Conservation (phyloP, 2,888 invertebrate species). For the Eupithecia subfuscata region DNA sequence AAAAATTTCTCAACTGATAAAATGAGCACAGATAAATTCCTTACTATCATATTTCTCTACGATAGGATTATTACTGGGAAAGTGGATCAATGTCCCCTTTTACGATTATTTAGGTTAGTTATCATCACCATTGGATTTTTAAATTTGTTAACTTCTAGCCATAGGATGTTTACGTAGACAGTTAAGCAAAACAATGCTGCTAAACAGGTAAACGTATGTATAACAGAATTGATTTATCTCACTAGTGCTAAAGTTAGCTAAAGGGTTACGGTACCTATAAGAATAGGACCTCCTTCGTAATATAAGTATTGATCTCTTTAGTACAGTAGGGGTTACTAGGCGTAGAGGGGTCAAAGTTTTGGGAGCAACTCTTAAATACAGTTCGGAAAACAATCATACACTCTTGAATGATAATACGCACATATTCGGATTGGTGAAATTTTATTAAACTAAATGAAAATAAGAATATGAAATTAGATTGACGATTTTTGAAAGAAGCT, state of each 20-base stretch:
- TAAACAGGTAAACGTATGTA: neutral
- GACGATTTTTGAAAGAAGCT: neutral
- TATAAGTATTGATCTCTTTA: neutral
- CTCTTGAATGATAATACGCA: neutral
- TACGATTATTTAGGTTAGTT: slow-evolving; percentile 20
- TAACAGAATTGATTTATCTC: neutral
- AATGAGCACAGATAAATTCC: slow-evolving; percentile 38
- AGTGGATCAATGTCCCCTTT: slow-evolving; percentile 30
- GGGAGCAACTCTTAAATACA: neutral
- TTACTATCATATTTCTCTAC: slow-evolving; percentile 47
- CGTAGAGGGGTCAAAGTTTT: neutral
- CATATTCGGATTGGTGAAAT: neutral
- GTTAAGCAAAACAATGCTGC: neutral
- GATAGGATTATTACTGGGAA: slow-evolving; percentile 38
- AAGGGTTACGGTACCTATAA: too few relatives aligned
- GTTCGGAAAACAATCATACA: neutral
- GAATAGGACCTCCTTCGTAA: neutral
- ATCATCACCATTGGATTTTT: neutral
- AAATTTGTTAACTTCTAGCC: neutral
- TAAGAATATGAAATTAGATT: neutral
- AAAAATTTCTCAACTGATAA: slow-evolving; percentile 43
- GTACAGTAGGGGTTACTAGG: neutral
- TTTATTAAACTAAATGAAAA: neutral
- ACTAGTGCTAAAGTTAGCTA: neutral
- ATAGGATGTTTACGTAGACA: neutral